Evolutionary conservation across 2,888 invertebrate genomes (phyloP).

Genomic region (Argyresthia albistria): DNA sequence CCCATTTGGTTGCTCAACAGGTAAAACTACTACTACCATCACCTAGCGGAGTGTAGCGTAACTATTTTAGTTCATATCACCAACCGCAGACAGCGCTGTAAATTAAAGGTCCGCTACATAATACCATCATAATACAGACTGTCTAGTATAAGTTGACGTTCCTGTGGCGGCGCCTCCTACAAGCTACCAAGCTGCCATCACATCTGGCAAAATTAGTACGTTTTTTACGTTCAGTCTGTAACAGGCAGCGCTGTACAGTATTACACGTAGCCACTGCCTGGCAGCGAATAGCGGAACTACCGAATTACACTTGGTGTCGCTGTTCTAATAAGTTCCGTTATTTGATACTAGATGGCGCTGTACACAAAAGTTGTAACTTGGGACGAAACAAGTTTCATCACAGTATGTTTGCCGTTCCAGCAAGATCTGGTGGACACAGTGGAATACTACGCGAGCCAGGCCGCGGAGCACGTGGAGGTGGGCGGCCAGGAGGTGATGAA

Average conservation of each 20-base stretch:
- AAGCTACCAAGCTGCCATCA: too few species aligned
- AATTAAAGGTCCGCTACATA: too few species aligned
- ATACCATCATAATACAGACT: not conserved
- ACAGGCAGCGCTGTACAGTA: too few species aligned
- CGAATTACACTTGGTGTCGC: too few species aligned
- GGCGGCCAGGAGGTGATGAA: slow-evolving; percentile 68
- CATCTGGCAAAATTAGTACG: too few species aligned
- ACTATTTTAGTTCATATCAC: not conserved
- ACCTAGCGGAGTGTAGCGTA: not conserved
- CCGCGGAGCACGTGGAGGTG: slow-evolving; percentile 70
- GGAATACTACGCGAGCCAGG: slow-evolving; percentile 76
- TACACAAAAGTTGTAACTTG: not conserved
- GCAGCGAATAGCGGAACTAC: not conserved
- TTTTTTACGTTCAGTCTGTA: too few species aligned
- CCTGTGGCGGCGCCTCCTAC: too few species aligned
- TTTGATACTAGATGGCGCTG: not conserved
- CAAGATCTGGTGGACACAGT: slow-evolving; percentile 77
- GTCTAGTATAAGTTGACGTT: too few species aligned
- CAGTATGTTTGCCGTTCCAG: slow-evolving; percentile 37
- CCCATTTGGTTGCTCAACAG: slow-evolving; percentile 83
- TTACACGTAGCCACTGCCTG: not conserved
- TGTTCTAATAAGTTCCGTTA: not conserved
- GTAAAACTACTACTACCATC: slow-evolving; percentile 32
- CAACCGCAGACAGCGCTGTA: too few species aligned
- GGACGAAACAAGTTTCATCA: not conserved